Percentiles rank a stretch among this genome's conserved stretches.
Conservation (phyloP, 2,888 invertebrate species). For the Drosophila setosimentum region DNA sequence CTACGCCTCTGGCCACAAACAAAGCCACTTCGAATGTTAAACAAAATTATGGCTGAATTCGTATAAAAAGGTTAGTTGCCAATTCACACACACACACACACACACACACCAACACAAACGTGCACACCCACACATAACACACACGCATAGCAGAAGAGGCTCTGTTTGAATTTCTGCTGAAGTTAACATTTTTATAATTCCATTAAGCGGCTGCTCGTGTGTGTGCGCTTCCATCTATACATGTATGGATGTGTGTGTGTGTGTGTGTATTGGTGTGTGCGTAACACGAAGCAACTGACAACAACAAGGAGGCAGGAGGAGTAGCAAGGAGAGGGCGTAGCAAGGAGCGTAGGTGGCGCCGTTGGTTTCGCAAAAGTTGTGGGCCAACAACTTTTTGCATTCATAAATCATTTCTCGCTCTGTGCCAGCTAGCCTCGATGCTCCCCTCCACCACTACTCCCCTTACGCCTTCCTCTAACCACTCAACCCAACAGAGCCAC, state of each 20-base stretch:
- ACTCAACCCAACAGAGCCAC: background rate
- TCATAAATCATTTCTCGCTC: slow-evolving; percentile 78
- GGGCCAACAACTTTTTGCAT: slow-evolving; percentile 73
- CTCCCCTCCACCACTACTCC: slow-evolving; percentile 4
- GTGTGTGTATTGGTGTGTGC: slow-evolving; percentile 27
- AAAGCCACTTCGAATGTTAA: slow-evolving; percentile 78
- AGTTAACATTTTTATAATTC: slow-evolving; percentile 82
- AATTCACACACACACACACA: slow-evolving; percentile 33
- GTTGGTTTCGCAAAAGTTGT: slow-evolving; percentile 66
- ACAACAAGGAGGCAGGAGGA: slow-evolving; percentile 38
- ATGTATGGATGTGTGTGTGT: slow-evolving; percentile 4
- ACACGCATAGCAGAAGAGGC: slow-evolving; percentile 39
- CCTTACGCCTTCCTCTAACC: background rate
- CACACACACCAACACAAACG: slow-evolving; percentile 3
- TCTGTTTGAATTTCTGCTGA: slow-evolving; percentile 79
- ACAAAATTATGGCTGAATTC: slow-evolving; percentile 78
- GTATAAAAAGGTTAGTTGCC: slow-evolving; percentile 74
- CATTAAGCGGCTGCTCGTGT: slow-evolving; percentile 69
- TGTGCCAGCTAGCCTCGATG: slow-evolving; percentile 7
- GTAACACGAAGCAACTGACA: slow-evolving; percentile 67
- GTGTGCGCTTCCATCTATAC: slow-evolving; percentile 33
- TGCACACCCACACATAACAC: slow-evolving; percentile 20
- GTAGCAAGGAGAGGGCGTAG: slow-evolving; percentile 8
- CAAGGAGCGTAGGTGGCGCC: slow-evolving; percentile 16
- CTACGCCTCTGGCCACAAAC: slow-evolving; percentile 40